phyloP scores from a whole-genome alignment of 2,113 vertebrate species.

The mouse (Mus musculus) region DNA sequence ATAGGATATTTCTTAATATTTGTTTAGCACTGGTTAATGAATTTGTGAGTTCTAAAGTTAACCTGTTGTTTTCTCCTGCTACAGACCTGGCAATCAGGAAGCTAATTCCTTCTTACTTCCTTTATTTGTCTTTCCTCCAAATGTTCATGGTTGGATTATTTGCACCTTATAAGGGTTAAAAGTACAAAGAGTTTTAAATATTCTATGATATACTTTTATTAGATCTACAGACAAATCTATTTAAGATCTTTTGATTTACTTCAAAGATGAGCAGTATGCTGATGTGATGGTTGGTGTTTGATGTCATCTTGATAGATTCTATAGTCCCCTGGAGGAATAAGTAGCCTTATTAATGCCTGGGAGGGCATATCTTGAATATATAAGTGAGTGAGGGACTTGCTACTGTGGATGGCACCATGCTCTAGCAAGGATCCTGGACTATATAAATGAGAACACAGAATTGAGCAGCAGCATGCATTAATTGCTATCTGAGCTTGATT shows the following conservation, averaged over 20 bases:
- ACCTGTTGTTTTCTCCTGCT: background rate
- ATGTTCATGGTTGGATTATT: background rate
- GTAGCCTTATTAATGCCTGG: background rate
- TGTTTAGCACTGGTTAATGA: background rate
- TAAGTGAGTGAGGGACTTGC: background rate
- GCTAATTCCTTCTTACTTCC: background rate
- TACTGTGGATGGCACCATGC: background rate
- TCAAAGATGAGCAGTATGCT: no score
- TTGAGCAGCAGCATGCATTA: background rate
- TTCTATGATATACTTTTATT: background rate
- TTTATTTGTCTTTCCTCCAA: background rate
- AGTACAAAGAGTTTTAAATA: conserved; percentile 19
- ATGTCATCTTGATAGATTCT: background rate
- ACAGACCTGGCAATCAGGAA: background rate
- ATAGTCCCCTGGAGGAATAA: background rate
- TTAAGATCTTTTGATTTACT: background rate
- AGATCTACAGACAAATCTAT: background rate
- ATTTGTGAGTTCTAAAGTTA: background rate
- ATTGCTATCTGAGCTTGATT: background rate
- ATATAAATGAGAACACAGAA: background rate
- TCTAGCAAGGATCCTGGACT: background rate
- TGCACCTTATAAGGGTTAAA: background rate
- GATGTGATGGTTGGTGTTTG: background rate
- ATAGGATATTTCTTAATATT: background rate
- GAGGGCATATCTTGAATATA: background rate